Percentiles rank a stretch among this genome's conserved stretches.
Conservation (phyloP, 2,888 invertebrate species). For the Cantharis flavilabris region DNA sequence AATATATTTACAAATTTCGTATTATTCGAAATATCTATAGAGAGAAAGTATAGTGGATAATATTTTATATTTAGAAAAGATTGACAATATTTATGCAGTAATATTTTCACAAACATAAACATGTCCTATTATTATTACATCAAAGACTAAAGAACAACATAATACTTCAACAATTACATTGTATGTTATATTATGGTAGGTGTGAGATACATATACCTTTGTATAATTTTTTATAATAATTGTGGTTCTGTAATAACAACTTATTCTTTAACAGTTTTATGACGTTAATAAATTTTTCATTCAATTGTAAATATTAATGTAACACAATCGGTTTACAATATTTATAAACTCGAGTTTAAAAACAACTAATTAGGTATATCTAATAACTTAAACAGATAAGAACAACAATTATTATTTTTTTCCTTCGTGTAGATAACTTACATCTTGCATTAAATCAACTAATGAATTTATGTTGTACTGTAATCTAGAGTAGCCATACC, state of each 20-base stretch:
- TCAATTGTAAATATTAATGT: background rate
- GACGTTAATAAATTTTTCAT: conserved; percentile 10
- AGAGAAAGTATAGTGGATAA: background rate
- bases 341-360: background rate
- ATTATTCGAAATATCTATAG: background rate
- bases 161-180: conserved; percentile 11
- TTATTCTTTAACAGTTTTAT: conserved; percentile 10
- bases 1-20: background rate
- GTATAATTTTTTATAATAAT: conserved; percentile 6
- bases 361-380: background rate
- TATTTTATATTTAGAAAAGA: background rate
- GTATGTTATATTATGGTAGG: conserved; percentile 6
- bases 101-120: background rate
- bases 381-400: background rate
- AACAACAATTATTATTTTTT: background rate
- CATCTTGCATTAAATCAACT: conserved; percentile 2
- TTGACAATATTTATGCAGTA: background rate
- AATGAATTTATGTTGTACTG: conserved; percentile 17
- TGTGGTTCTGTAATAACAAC: conserved; percentile 11
- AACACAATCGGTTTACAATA: background rate
- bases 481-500: conserved; percentile 38
- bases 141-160: background rate
- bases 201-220: conserved; percentile 11
- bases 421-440: background rate
- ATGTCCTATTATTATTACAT: background rate